These are phyloP conservation scores for Zaprionus taronus DNA, from an alignment of 1,140 invertebrate species.

Conservation along the genomic window DNA sequence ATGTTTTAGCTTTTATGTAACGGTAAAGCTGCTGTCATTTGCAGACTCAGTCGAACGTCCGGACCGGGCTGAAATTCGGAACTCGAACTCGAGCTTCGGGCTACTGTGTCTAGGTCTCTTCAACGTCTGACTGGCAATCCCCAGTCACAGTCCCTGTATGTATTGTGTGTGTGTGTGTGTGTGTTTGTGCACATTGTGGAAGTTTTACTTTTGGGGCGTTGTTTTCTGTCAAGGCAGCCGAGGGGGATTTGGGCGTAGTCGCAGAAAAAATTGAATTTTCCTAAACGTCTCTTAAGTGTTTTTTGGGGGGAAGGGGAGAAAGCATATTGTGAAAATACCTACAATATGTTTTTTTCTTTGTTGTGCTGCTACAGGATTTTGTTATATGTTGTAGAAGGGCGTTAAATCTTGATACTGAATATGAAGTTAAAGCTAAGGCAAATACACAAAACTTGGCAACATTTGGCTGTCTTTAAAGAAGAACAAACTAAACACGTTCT, in stretches of 20 bases:
- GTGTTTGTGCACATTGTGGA: slow-evolving; percentile 32
- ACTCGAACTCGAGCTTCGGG: slow-evolving; percentile 35
- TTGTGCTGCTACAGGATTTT: slow-evolving; percentile 9
- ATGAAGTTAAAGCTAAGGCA: neutral
- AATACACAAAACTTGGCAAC: neutral
- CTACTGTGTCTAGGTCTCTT: slow-evolving; percentile 47
- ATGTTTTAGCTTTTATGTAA: slow-evolving; percentile 80
- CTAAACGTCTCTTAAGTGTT: slow-evolving; percentile 62
- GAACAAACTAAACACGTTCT: neutral
- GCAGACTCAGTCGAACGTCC: slow-evolving; percentile 62
- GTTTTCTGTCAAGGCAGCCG: slow-evolving; percentile 51
- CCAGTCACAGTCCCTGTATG: slow-evolving; percentile 23
- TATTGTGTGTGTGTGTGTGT: slow-evolving; percentile 22
- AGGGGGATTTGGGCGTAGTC: slow-evolving; percentile 56
- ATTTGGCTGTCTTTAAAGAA: neutral
- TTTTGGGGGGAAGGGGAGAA: slow-evolving; percentile 11
- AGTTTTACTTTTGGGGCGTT: slow-evolving; percentile 73
- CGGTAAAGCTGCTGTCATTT: slow-evolving; percentile 80
- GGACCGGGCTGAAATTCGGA: slow-evolving; percentile 51
- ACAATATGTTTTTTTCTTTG: slow-evolving; percentile 64
- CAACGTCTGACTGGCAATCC: slow-evolving; percentile 46
- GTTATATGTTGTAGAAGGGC: neutral
- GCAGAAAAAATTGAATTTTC: slow-evolving; percentile 57
- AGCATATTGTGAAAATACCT: slow-evolving; percentile 41
- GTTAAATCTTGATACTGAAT: neutral